These are phyloP conservation scores for Drosophila gaucha DNA, from an alignment of 2,888 invertebrate species.

Conservation along the genomic window DNA sequence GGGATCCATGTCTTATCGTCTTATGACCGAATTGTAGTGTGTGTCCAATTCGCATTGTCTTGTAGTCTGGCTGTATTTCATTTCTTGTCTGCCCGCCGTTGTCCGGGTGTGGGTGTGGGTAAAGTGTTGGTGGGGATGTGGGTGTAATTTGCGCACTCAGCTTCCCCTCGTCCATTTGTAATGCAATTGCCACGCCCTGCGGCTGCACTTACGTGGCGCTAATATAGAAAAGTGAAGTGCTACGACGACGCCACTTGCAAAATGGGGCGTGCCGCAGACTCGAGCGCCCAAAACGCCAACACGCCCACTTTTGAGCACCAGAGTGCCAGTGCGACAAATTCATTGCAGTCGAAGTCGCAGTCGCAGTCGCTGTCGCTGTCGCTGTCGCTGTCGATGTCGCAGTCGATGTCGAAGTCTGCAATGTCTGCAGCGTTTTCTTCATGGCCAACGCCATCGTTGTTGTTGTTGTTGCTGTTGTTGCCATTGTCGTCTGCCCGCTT, in stretches of 20 bases:
- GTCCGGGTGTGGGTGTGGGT: background rate
- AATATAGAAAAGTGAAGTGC: slow-evolving; percentile 75
- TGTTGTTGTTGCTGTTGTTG: slow-evolving; percentile 27
- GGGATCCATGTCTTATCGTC: too few relatives aligned
- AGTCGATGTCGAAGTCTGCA: slow-evolving; percentile 25
- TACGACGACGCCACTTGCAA: slow-evolving; percentile 62
- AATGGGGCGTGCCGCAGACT: slow-evolving; percentile 55
- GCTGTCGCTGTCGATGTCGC: slow-evolving; percentile 4
- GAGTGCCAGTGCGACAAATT: slow-evolving; percentile 65
- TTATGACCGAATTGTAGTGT: slow-evolving; percentile 7
- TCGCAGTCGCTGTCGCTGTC: slow-evolving; percentile 12
- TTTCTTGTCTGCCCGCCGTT: slow-evolving; percentile 19
- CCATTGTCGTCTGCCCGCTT: slow-evolving; percentile 43
- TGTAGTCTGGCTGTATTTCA: slow-evolving; percentile 30
- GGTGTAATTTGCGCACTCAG: slow-evolving; percentile 39
- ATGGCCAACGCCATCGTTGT: slow-evolving; percentile 49
- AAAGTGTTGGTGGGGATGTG: background rate
- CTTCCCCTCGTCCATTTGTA: slow-evolving; percentile 44
- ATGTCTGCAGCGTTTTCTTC: slow-evolving; percentile 55
- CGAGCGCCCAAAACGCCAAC: slow-evolving; percentile 12
- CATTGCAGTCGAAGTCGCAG: slow-evolving; percentile 51
- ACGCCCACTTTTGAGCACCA: slow-evolving; percentile 52
- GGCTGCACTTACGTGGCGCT: slow-evolving; percentile 74
- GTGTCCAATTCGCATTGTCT: slow-evolving; percentile 22
- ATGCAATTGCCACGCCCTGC: slow-evolving; percentile 73